These are phyloP conservation scores for Altica lythri DNA, from an alignment of 2,888 invertebrate species.

Conservation along the genomic window DNA sequence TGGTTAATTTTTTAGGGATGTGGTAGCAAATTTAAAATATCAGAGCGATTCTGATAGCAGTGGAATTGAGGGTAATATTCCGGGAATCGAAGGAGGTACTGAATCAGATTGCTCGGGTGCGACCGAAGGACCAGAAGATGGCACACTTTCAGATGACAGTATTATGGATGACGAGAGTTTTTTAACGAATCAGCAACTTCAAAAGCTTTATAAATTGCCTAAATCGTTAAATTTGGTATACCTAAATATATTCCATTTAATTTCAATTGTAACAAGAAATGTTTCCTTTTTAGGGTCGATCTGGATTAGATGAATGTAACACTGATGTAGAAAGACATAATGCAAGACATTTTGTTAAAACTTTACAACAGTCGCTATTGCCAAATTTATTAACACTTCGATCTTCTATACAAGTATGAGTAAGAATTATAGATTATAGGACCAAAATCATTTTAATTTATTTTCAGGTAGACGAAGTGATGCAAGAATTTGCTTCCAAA, in stretches of 20 bases:
- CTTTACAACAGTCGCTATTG: slow-evolving; percentile 72
- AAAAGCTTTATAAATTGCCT: slow-evolving; percentile 62
- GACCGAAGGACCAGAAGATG: slow-evolving; percentile 71
- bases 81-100: slow-evolving; percentile 53
- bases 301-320: slow-evolving; percentile 66
- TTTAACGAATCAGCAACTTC: slow-evolving; percentile 56
- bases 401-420: slow-evolving; percentile 75
- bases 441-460: not conserved
- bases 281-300: slow-evolving; percentile 55
- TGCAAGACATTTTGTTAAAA: slow-evolving; percentile 81
- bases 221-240: slow-evolving; percentile 62
- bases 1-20: slow-evolving; percentile 61
- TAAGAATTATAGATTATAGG: slow-evolving; percentile 4
- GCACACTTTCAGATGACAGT: slow-evolving; percentile 65
- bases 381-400: slow-evolving; percentile 76
- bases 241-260: no score
- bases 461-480: slow-evolving; percentile 77
- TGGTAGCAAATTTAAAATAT: slow-evolving; percentile 66
- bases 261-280: no score
- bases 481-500: slow-evolving; percentile 90
- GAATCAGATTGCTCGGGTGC: slow-evolving; percentile 62
- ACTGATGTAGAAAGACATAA: slow-evolving; percentile 86
- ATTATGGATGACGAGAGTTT: slow-evolving; percentile 81
- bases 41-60: slow-evolving; percentile 69
- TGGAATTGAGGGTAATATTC: slow-evolving; percentile 57